phyloP scores from a whole-genome alignment of 1,140 invertebrate species.

The Ganaspis sp. region DNA sequence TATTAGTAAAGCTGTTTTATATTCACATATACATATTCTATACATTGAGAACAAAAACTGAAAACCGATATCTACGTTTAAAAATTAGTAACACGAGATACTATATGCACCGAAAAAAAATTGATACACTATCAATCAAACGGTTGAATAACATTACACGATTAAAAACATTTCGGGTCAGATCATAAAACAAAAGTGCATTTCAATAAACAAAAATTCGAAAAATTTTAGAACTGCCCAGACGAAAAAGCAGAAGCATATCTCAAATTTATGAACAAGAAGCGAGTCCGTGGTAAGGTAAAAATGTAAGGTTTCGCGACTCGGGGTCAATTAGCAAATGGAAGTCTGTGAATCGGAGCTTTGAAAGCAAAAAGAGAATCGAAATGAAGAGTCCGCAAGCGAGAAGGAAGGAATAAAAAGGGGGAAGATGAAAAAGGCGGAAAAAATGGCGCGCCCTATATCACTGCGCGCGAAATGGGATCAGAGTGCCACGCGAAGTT shows the following conservation, averaged over 20 bases:
- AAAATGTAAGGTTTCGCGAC: slow-evolving; percentile 41
- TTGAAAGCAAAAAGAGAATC: slow-evolving; percentile 26
- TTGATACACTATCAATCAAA: too few relatives aligned
- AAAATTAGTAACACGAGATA: too few relatives aligned
- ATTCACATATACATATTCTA: too few relatives aligned
- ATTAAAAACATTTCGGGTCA: too few relatives aligned
- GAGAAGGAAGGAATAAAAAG: slow-evolving; percentile 33
- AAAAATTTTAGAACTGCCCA: not conserved
- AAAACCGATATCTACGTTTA: too few relatives aligned
- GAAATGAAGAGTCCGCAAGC: slow-evolving; percentile 23
- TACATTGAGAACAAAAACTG: too few relatives aligned
- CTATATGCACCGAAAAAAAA: too few relatives aligned
- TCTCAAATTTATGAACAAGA: not conserved
- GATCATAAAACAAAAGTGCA: too few relatives aligned
- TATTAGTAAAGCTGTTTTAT: too few relatives aligned
- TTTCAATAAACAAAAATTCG: too few relatives aligned
- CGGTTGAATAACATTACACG: too few relatives aligned
- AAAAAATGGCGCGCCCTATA: slow-evolving; percentile 28
- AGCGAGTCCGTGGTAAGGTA: not conserved
- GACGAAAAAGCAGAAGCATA: not conserved
- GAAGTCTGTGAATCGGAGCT: slow-evolving; percentile 38
- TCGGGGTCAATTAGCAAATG: slow-evolving; percentile 57
- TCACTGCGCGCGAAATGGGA: slow-evolving; percentile 8
- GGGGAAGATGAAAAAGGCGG: slow-evolving; percentile 11
- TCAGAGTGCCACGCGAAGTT: slow-evolving; percentile 20